phyloP scores from a whole-genome alignment of 2,888 invertebrate species.

The Zeuzera pyrina region DNA sequence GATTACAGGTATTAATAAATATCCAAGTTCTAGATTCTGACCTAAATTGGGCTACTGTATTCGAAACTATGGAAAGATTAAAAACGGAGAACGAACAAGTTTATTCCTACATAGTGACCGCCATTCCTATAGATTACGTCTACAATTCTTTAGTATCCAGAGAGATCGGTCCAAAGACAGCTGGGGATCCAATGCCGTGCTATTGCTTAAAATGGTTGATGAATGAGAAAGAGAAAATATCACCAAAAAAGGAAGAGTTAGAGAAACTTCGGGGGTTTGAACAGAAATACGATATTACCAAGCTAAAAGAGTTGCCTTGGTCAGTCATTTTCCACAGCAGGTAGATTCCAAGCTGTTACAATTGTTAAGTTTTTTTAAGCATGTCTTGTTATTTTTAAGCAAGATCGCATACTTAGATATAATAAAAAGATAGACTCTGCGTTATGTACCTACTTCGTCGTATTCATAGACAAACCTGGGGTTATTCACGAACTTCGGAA shows the following conservation, averaged over 20 bases:
- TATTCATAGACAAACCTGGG: too few relatives aligned
- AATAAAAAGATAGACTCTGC: too few relatives aligned
- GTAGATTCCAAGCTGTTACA: slow-evolving; percentile 2
- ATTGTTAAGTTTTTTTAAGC: slow-evolving; percentile 10
- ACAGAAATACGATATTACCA: slow-evolving; percentile 38
- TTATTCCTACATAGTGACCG: slow-evolving; percentile 48
- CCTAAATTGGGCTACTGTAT: slow-evolving; percentile 34
- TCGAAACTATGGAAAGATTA: slow-evolving; percentile 45
- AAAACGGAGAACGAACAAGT: slow-evolving; percentile 30
- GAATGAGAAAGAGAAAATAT: slow-evolving; percentile 18
- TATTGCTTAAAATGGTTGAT: slow-evolving; percentile 19
- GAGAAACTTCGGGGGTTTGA: slow-evolving; percentile 27
- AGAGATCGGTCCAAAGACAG: slow-evolving; percentile 21
- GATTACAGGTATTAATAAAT: slow-evolving; percentile 45
- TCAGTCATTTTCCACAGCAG: slow-evolving; percentile 53
- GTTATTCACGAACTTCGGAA: too few relatives aligned
- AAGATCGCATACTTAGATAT: too few relatives aligned
- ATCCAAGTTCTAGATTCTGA: slow-evolving; percentile 42
- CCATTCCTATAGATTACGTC: slow-evolving; percentile 48
- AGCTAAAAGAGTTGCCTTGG: slow-evolving; percentile 48
- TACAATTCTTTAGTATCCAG: slow-evolving; percentile 38
- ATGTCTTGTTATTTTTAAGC: slow-evolving; percentile 12
- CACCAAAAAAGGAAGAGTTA: slow-evolving; percentile 20
- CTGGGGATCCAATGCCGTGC: slow-evolving; percentile 15
- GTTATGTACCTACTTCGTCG: too few relatives aligned